phyloP scores from a whole-genome alignment of 2,797 vertebrate species.

The Lutjanus argentimaculatus region DNA sequence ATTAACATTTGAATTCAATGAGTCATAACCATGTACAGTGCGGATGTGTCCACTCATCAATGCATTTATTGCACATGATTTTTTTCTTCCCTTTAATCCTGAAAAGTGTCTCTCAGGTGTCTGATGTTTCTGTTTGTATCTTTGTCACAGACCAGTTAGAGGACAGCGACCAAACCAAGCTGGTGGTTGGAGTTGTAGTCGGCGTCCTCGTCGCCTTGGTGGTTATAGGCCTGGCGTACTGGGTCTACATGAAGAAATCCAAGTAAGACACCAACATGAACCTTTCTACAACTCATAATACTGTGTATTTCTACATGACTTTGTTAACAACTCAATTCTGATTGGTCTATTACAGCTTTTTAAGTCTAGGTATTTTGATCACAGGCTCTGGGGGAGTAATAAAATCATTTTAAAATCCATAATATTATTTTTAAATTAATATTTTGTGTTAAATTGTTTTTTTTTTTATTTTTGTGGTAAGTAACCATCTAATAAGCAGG shows the following conservation, averaged over 20 bases:
- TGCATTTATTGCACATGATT: constrained; percentile 50
- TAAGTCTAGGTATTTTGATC: too few relatives aligned
- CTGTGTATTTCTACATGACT: too few relatives aligned
- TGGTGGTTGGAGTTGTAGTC: constrained; percentile 93
- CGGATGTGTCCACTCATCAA: constrained; percentile 73
- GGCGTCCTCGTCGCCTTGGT: constrained; percentile 91
- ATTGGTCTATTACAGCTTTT: too few relatives aligned
- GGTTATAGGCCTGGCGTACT: constrained; percentile 90
- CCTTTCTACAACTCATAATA: not conserved
- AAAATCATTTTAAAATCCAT: too few relatives aligned
- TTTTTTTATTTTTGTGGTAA: too few relatives aligned
- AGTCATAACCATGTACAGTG: constrained; percentile 73
- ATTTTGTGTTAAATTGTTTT: too few relatives aligned
- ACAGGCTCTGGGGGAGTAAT: too few relatives aligned
- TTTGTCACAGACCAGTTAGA: constrained; percentile 74
- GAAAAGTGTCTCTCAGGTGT: not conserved
- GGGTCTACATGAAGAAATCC: constrained; percentile 94
- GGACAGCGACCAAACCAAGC: constrained; percentile 88
- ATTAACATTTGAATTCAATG: constrained; percentile 59
- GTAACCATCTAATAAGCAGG: too few relatives aligned
- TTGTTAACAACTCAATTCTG: too few relatives aligned
- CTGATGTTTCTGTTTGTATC: constrained; percentile 35
- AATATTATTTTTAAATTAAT: too few relatives aligned
- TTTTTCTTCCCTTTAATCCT: constrained; percentile 7
- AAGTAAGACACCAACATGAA: constrained; percentile 86